Conservation (phyloP, 2,113 vertebrate genomes). For the Pseudopipra pipra region DNA sequence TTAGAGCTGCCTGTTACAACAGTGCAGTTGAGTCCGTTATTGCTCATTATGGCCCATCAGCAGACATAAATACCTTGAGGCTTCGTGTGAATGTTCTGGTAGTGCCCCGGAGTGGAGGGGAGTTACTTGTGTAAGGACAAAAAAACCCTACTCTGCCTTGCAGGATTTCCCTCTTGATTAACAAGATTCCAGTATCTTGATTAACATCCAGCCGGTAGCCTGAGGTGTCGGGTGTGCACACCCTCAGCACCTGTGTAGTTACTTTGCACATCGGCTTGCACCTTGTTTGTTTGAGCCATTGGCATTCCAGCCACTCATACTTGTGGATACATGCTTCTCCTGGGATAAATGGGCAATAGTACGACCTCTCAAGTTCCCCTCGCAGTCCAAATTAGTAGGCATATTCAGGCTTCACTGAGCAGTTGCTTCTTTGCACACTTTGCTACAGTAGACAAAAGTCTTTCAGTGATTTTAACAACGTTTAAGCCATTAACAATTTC, state of each 20-base stretch:
- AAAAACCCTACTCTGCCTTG: background rate
- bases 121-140: background rate
- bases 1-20: background rate
- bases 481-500: background rate
- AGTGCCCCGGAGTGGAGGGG: background rate
- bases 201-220: background rate
- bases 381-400: background rate
- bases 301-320: background rate
- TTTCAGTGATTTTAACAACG: background rate
- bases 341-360: background rate
- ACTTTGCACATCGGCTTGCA: background rate
- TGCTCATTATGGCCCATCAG: background rate
- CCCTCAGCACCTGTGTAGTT: background rate
- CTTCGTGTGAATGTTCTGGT: background rate
- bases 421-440: background rate
- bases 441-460: background rate
- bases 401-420: background rate
- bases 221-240: background rate
- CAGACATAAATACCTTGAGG: background rate
- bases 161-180: no score
- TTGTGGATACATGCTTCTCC: background rate
- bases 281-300: background rate
- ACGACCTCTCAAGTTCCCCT: background rate
- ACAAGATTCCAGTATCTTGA: background rate
- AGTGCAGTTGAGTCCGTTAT: no score